These are phyloP conservation scores for Prionace glauca DNA, from an alignment of 2,797 vertebrate genomes.

Conservation along the genomic window DNA sequence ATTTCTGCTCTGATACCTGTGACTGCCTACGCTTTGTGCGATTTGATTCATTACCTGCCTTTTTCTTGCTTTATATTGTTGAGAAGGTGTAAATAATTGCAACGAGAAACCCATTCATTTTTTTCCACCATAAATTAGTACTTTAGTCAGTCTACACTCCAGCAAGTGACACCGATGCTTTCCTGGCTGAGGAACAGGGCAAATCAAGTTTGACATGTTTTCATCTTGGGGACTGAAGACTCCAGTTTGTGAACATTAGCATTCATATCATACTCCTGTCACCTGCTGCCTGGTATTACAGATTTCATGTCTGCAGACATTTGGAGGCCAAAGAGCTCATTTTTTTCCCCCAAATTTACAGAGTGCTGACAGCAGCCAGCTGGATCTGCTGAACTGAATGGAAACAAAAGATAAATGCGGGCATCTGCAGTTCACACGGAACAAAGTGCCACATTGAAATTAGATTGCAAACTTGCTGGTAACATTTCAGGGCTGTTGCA, in stretches of 20 bases:
- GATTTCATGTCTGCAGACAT: conserved; percentile 33
- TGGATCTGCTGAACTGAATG: conserved; percentile 23
- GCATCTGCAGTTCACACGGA: conserved; percentile 1
- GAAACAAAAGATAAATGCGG: conserved; percentile 39
- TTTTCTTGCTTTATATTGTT: conserved; percentile 40
- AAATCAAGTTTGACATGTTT: conserved; percentile 20
- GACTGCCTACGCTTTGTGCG: conserved; percentile 40
- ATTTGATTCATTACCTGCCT: conserved; percentile 49
- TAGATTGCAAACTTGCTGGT: neutral
- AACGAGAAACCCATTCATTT: conserved; percentile 43
- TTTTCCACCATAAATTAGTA: conserved; percentile 40
- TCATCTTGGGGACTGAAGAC: conserved; percentile 2
- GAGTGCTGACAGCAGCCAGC: conserved; percentile 41
- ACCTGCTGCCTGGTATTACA: conserved; percentile 38
- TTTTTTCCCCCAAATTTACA: conserved; percentile 41
- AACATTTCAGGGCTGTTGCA: neutral
- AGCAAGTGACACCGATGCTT: conserved; percentile 37
- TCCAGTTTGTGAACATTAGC: neutral
- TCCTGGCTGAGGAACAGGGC: neutral
- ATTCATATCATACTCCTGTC: conserved; percentile 20
- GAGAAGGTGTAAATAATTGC: conserved; percentile 47
- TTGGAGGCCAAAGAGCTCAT: conserved; percentile 37
- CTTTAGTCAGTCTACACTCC: conserved; percentile 41
- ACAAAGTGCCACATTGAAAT: conserved; percentile 9
- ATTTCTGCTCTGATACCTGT: neutral